Evolutionary conservation across 2,113 vertebrate species (phyloP), one percentile per base, ranked within the genome.

Genomic region (Vidua macroura): DNA sequence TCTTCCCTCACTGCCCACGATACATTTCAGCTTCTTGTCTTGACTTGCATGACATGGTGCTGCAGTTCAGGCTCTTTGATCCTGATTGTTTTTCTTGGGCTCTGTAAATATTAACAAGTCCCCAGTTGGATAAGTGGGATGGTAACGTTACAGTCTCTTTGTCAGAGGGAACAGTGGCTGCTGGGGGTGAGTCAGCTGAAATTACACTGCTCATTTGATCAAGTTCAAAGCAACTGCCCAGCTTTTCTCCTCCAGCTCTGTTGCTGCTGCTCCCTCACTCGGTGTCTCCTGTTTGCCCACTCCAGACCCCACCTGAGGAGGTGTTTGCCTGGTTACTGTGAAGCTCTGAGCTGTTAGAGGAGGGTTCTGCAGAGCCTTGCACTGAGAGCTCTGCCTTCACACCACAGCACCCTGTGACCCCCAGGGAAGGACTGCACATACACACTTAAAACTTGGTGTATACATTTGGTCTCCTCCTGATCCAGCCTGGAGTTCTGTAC

Each of bases 91-190:
- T 7, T 9, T 60, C 79, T 39, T 43, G 44, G n/a, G 64, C 72
- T 88, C 81, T 93, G 92, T 85, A 80, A 88, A 80, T 77, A 86
- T 63, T 83, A 90, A 80, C 59, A 66, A 91, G 68, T 83, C 39
- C 27, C 48, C 21, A 6, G 48, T 55, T 51, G 52, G 20, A 2
- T 70, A 22, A 87, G 53, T n/a, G 24, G 48, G 44, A 17, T 37
- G 88, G 87, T 83, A 59, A 90, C 6, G 0, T 49, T 67, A 39
- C 92, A 63, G 35, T 20, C 19, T 14, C 13, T 76, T 73, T 74
- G 79, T 73, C 48, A 74, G 83, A 59, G 64, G 63, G 51, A 84
- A 1, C 7, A 39, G 8, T 6, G 69, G 77, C 84, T 88, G 59
- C 80, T 56, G 93, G 37, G 51, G 43, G 66, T 25, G 19, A 25